phyloP scores from a whole-genome alignment of 2,113 vertebrate species.

The Prolemur simus region DNA sequence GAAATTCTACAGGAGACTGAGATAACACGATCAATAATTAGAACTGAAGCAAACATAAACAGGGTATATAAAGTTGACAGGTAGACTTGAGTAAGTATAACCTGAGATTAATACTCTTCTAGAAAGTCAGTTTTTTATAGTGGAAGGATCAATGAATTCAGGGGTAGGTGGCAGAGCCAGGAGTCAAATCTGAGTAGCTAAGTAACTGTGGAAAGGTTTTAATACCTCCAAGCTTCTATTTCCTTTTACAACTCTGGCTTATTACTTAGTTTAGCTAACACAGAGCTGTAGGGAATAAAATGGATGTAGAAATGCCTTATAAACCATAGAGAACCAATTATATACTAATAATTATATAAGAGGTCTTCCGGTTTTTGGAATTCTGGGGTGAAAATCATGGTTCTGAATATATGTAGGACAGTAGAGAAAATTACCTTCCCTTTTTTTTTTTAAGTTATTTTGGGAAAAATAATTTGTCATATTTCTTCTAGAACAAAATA shows the following conservation, averaged over 20 bases:
- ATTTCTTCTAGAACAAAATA: slow-evolving; percentile 5
- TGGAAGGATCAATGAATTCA: neutral
- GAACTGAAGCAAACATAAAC: neutral
- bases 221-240: neutral
- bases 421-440: neutral
- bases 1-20: neutral
- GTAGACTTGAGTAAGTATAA: neutral
- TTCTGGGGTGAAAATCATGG: neutral
- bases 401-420: neutral
- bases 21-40: neutral
- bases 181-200: neutral
- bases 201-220: neutral
- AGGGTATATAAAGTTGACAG: neutral
- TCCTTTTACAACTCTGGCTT: neutral
- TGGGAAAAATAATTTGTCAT: neutral
- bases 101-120: neutral
- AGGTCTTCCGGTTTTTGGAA: neutral
- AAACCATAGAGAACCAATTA: neutral
- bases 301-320: neutral
- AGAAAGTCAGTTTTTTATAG: neutral
- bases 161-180: neutral
- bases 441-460: neutral
- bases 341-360: neutral
- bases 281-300: neutral
- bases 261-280: neutral